Percentiles rank a stretch among this genome's conserved stretches.
Conservation (phyloP, 2,113 vertebrate species). For the Stomatorhinus ivindoensis region DNA sequence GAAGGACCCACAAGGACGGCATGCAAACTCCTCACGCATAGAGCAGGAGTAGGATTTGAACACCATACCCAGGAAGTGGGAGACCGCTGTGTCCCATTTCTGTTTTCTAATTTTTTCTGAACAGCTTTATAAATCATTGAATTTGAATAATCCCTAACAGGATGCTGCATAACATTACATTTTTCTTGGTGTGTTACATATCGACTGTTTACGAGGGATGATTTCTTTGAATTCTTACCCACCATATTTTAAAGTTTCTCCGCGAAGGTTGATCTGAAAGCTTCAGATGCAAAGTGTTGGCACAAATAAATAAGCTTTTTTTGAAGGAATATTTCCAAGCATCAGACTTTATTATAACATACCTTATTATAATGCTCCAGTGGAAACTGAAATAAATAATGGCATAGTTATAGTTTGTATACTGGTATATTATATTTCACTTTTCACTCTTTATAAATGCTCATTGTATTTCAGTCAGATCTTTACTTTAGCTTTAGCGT, state of each 20-base stretch:
- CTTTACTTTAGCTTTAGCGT: neutral
- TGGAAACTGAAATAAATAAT: neutral
- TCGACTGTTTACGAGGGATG: neutral
- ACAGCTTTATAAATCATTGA: neutral
- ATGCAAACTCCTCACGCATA: neutral
- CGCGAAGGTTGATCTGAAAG: neutral
- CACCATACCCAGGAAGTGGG: neutral
- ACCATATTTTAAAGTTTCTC: neutral
- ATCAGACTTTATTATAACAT: neutral
- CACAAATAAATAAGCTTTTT: neutral
- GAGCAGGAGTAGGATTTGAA: neutral
- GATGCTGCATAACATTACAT: neutral
- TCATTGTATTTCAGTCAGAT: neutral
- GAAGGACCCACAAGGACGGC: neutral
- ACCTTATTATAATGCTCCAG: neutral
- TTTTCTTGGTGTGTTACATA: neutral
- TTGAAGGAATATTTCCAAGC: neutral
- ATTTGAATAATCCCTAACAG: neutral
- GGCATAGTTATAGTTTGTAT: neutral
- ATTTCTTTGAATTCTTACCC: neutral
- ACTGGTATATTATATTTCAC: neutral
- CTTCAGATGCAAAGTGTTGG: neutral
- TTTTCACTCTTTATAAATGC: neutral
- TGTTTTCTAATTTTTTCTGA: neutral
- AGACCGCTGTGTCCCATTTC: neutral